These are phyloP conservation scores for Agriopis leucophaearia DNA, from an alignment of 2,888 invertebrate species.

Conservation along the genomic window DNA sequence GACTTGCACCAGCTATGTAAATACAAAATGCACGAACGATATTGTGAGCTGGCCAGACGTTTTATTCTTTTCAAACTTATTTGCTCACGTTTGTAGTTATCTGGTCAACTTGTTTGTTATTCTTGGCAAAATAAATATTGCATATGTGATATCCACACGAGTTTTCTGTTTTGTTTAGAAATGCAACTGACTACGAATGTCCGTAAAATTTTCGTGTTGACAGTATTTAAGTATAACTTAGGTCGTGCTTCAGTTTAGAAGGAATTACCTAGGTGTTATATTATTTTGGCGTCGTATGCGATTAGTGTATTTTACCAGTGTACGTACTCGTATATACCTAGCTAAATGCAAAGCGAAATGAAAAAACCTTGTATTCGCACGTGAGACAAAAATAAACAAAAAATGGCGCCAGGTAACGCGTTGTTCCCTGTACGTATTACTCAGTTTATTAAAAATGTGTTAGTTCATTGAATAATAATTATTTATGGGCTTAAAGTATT, in stretches of 20 bases:
- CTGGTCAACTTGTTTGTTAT: slow-evolving; percentile 30
- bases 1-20: background rate
- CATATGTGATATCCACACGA: slow-evolving; percentile 39
- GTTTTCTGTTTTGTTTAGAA: slow-evolving; percentile 50
- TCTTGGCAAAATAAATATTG: slow-evolving; percentile 49
- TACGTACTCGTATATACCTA: too few relatives aligned
- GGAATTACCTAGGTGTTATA: background rate
- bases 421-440: too few relatives aligned
- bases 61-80: slow-evolving; percentile 17
- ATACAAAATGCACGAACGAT: slow-evolving; percentile 10
- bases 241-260: background rate
- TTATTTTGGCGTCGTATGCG: background rate
- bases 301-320: too few relatives aligned
- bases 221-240: background rate
- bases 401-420: too few relatives aligned
- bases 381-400: too few relatives aligned
- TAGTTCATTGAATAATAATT: too few relatives aligned
- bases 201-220: background rate
- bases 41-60: background rate
- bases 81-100: slow-evolving; percentile 20
- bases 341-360: too few relatives aligned
- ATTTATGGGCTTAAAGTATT: too few relatives aligned
- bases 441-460: too few relatives aligned
- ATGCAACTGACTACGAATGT: slow-evolving; percentile 37
- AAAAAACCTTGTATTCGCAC: too few relatives aligned